A percentile compares a stretch with the other conserved stretches of the same genome.
phyloP scores from a whole-genome alignment of 1,140 invertebrate genomes.

The Catajapyx aquilonaris region DNA sequence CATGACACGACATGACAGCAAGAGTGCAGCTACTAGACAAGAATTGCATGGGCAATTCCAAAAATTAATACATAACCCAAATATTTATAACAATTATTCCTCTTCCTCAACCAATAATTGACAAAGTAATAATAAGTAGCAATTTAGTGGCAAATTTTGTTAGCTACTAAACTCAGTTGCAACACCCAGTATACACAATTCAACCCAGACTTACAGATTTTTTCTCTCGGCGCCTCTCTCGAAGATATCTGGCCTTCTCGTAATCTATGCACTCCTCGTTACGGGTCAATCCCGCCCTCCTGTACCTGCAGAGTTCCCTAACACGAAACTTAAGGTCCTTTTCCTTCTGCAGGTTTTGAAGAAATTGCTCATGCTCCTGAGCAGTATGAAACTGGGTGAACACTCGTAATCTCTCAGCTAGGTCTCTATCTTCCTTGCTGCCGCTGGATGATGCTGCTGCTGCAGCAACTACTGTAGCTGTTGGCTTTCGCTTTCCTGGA shows the following conservation, averaged over 20 bases:
- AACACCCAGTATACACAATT: constrained; percentile 1
- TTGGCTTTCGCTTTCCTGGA: not conserved
- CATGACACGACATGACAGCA: not conserved
- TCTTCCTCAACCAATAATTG: constrained; percentile 2
- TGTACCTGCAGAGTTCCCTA: constrained; percentile 58
- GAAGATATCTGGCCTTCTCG: constrained; percentile 30
- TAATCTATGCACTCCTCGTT: constrained; percentile 64
- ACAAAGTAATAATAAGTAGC: constrained; percentile 3
- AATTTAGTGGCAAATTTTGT: not conserved
- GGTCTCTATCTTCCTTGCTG: constrained; percentile 20
- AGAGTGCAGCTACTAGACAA: not conserved
- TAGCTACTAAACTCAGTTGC: not conserved
- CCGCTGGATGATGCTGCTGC: no score
- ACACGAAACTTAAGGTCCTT: constrained; percentile 58
- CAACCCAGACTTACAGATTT: constrained; percentile 30
- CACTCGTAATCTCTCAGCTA: constrained; percentile 49
- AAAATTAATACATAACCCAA: constrained; percentile 8
- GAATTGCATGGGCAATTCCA: constrained; percentile 6
- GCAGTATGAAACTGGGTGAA: constrained; percentile 74
- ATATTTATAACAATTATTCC: constrained; percentile 2
- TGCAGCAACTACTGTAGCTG: constrained; percentile 1
- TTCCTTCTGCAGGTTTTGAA: constrained; percentile 54
- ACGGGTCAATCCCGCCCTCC: constrained; percentile 53
- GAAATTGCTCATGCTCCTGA: constrained; percentile 56
- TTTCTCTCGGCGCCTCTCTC: constrained; percentile 19